phyloP scores from a whole-genome alignment of 1,140 invertebrate genomes.

The Zaprionus tsacasi region DNA sequence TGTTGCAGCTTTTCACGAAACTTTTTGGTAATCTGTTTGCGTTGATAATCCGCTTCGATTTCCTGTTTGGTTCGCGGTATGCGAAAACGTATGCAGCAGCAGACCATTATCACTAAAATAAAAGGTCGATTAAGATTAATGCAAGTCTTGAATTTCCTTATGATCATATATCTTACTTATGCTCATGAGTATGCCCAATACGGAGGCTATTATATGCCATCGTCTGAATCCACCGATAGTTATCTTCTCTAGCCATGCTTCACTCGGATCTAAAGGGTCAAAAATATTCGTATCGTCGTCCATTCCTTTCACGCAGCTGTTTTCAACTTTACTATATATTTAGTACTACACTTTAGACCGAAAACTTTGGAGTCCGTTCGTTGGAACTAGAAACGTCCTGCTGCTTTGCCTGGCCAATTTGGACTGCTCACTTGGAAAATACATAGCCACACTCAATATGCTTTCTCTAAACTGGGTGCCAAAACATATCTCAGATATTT shows the following conservation, averaged over 20 bases:
- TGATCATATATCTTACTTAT: constrained; percentile 56
- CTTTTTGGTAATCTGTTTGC: constrained; percentile 92
- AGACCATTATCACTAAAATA: constrained; percentile 89
- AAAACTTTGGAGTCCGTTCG: background rate
- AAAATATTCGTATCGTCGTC: constrained; percentile 67
- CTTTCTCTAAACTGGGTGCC: constrained; percentile 35
- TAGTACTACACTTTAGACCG: background rate
- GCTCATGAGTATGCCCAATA: constrained; percentile 85
- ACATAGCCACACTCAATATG: constrained; percentile 31
- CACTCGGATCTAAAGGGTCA: constrained; percentile 61
- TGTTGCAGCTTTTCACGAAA: constrained; percentile 92
- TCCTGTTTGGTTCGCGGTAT: constrained; percentile 96
- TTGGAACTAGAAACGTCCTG: constrained; percentile 44
- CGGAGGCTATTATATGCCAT: constrained; percentile 88
- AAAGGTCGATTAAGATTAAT: background rate
- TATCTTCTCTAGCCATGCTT: constrained; percentile 86
- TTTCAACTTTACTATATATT: background rate
- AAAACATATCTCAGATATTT: constrained; percentile 19
- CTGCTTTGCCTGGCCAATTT: constrained; percentile 55
- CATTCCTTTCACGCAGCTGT: constrained; percentile 39
- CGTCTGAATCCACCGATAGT: constrained; percentile 86
- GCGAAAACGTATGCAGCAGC: constrained; percentile 93
- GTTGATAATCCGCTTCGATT: constrained; percentile 94
- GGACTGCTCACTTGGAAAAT: constrained; percentile 52
- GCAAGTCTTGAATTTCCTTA: background rate